Conservation (phyloP, 2,888 invertebrate species). For the Drosophila falleni region DNA sequence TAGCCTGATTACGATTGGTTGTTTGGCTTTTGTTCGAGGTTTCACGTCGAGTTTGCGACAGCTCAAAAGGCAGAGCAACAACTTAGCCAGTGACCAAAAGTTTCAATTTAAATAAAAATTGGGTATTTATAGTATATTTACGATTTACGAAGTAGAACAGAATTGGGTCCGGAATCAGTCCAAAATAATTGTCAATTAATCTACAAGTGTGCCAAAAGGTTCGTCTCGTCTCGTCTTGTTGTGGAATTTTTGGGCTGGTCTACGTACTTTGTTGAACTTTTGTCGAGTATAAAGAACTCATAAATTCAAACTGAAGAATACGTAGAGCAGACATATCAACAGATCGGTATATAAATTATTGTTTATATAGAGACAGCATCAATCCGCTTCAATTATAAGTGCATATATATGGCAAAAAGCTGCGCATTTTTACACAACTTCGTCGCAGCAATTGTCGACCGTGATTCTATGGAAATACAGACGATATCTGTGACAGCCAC, state of each 20-base stretch:
- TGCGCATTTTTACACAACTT: conserved; percentile 70
- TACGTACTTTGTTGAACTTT: conserved; percentile 38
- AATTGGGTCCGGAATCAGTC: conserved; percentile 5
- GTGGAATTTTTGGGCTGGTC: conserved; percentile 29
- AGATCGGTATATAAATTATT: conserved; percentile 37
- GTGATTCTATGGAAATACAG: conserved; percentile 57
- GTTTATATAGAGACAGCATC: conserved; percentile 3
- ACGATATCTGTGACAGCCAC: conserved; percentile 47
- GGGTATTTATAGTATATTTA: background rate
- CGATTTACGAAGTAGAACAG: background rate
- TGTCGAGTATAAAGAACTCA: conserved; percentile 47
- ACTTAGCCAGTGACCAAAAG: conserved; percentile 61
- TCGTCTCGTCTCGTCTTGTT: background rate
- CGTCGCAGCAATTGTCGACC: conserved; percentile 45
- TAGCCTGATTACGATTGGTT: conserved; percentile 59
- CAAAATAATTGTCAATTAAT: conserved; percentile 22
- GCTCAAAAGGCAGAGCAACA: conserved; percentile 47
- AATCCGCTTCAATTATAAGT: conserved; percentile 33
- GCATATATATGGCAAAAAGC: conserved; percentile 67
- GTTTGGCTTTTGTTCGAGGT: conserved; percentile 74
- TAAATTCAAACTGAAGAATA: conserved; percentile 33
- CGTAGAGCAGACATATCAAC: conserved; percentile 24
- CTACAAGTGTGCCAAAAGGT: conserved; percentile 31
- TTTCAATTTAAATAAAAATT: background rate
- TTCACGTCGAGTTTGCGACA: conserved; percentile 67